These are phyloP conservation scores for Phalanger gymnotis DNA, from an alignment of 2,797 vertebrate genomes.

Conservation along the genomic window DNA sequence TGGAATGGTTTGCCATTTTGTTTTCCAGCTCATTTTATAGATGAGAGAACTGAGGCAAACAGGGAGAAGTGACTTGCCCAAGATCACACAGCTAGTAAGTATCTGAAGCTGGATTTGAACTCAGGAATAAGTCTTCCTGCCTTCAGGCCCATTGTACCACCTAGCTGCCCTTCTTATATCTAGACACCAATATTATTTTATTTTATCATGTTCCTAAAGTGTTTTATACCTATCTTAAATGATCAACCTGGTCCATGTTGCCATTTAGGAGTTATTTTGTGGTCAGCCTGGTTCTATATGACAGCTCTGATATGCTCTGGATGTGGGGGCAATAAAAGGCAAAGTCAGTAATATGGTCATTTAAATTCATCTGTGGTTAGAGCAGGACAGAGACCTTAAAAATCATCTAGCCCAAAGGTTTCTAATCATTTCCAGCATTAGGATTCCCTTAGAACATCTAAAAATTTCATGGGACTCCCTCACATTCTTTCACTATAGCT, in stretches of 20 bases:
- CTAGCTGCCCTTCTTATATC: not conserved
- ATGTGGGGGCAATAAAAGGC: not conserved
- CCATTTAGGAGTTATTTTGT: not conserved
- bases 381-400: not conserved
- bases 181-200: not conserved
- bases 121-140: not conserved
- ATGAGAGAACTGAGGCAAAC: not conserved
- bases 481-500: not conserved
- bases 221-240: not conserved
- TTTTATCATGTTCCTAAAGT: not conserved
- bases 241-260: not conserved
- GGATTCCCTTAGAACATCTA: not conserved
- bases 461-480: not conserved
- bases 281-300: not conserved
- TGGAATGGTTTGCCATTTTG: not conserved
- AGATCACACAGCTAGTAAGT: not conserved
- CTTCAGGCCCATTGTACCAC: not conserved
- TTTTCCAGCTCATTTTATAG: not conserved
- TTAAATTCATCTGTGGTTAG: not conserved
- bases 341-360: not conserved
- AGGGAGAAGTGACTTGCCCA: not conserved
- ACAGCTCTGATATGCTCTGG: not conserved
- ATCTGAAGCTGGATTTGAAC: conserved; percentile 18
- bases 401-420: not conserved
- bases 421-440: not conserved